phyloP scores from a whole-genome alignment of 2,797 vertebrate species.

The Scolopax bukidnonensis region DNA sequence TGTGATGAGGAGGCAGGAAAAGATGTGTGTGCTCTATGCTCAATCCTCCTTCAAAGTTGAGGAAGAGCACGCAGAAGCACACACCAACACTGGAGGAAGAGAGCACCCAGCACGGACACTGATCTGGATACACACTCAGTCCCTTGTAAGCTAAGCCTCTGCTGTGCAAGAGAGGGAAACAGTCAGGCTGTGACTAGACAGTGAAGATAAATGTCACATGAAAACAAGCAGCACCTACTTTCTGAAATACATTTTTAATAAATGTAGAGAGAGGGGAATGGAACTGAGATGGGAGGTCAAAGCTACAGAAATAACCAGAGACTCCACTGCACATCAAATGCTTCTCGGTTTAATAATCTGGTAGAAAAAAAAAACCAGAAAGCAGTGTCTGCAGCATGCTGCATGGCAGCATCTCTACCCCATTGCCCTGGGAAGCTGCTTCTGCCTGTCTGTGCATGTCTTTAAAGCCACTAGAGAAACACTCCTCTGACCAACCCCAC shows the following conservation, averaged over 20 bases:
- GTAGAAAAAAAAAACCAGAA: not conserved
- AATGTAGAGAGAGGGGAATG: not conserved
- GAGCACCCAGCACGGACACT: fast-evolving
- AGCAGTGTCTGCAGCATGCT: not conserved
- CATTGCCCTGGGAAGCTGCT: not conserved
- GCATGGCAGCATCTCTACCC: not conserved
- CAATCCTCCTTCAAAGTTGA: not conserved
- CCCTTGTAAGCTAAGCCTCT: not conserved
- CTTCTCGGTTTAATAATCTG: not conserved
- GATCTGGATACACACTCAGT: not conserved
- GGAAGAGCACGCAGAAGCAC: not conserved
- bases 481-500: not conserved
- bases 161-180: not conserved
- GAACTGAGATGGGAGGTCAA: not conserved
- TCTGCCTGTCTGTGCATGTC: not conserved
- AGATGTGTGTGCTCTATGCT: fast-evolving
- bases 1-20: not conserved
- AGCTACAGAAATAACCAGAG: not conserved
- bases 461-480: not conserved
- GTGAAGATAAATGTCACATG: not conserved
- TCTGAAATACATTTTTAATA: not conserved
- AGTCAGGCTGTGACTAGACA: not conserved
- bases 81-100: not conserved
- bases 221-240: not conserved
- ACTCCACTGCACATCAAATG: not conserved